Evolutionary conservation across 2,113 vertebrate genomes (phyloP).

Genomic region (Colius striatus): DNA sequence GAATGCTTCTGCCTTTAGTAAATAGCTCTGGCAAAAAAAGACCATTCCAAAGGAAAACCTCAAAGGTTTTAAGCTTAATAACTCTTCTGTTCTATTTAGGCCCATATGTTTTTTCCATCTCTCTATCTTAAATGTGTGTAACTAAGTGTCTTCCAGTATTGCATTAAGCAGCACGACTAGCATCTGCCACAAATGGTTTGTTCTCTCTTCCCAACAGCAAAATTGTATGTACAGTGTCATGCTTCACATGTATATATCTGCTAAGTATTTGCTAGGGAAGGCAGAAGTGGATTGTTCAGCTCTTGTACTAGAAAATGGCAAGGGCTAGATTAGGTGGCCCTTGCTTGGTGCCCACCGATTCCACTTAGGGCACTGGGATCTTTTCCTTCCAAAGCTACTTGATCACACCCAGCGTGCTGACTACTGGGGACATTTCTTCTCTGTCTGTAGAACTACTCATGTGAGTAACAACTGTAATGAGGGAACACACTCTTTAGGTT

Average conservation of each 20-base stretch:
- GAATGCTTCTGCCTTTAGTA: not conserved
- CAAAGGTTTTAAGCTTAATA: not conserved
- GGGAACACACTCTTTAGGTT: not conserved
- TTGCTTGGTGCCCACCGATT: rapidly evolving
- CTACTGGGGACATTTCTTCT: not conserved
- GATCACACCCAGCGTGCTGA: not conserved
- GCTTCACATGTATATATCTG: not conserved
- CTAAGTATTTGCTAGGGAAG: not conserved
- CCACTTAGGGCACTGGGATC: rapidly evolving
- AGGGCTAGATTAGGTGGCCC: not conserved
- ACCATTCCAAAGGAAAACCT: not conserved
- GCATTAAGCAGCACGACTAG: not conserved
- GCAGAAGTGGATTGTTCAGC: not conserved
- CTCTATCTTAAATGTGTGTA: not conserved
- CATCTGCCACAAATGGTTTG: conserved; percentile 32
- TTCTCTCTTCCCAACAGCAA: not conserved
- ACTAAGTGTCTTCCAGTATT: not conserved
- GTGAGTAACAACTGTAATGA: not conserved
- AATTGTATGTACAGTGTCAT: not conserved
- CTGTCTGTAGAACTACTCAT: not conserved
- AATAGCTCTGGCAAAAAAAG: not conserved
- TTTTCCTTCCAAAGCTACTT: not conserved
- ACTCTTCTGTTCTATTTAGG: not conserved
- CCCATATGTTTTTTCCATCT: not conserved
- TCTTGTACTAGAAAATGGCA: rapidly evolving